These are phyloP conservation scores for Parauchenoglanis punctatus DNA, from an alignment of 2,797 vertebrate species.

Conservation along the genomic window DNA sequence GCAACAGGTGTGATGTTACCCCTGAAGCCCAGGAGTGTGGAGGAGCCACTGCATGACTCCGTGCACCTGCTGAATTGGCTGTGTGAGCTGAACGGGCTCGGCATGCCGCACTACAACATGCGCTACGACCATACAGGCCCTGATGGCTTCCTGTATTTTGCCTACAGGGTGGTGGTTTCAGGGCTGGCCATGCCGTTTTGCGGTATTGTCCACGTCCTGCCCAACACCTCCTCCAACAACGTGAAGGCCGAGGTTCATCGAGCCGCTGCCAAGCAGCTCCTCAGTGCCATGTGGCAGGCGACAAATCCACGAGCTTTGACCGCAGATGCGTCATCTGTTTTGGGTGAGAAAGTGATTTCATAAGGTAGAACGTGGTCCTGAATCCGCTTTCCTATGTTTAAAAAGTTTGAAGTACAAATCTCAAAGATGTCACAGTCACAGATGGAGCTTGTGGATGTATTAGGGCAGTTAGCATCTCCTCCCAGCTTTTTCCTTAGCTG, in stretches of 20 bases:
- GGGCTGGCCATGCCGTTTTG: slow-evolving; percentile 61
- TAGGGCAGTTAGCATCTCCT: not conserved
- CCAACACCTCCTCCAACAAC: slow-evolving; percentile 16
- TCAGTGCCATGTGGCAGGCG: slow-evolving; percentile 50
- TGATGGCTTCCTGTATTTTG: slow-evolving; percentile 75
- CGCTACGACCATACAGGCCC: slow-evolving; percentile 62
- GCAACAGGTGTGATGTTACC: accelerated
- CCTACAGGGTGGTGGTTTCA: slow-evolving; percentile 75
- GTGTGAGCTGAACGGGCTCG: slow-evolving; percentile 64
- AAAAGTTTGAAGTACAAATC: not conserved
- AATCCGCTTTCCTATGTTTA: not conserved
- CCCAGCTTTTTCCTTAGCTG: not conserved
- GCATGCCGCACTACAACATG: slow-evolving; percentile 70
- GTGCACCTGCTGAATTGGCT: slow-evolving; percentile 62
- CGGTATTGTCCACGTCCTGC: slow-evolving; percentile 65
- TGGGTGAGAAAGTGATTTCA: not conserved
- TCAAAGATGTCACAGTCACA: not conserved
- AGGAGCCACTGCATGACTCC: not conserved
- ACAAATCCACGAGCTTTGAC: not conserved
- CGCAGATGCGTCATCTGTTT: not conserved
- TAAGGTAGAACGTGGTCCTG: slow-evolving; percentile 1
- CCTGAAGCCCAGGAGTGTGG: not conserved
- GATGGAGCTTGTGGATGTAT: slow-evolving; percentile 1
- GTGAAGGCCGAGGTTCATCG: slow-evolving; percentile 58
- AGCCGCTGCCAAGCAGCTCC: slow-evolving; percentile 64